phyloP scores from a whole-genome alignment of 2,797 vertebrate species.

The Falco cherrug region DNA sequence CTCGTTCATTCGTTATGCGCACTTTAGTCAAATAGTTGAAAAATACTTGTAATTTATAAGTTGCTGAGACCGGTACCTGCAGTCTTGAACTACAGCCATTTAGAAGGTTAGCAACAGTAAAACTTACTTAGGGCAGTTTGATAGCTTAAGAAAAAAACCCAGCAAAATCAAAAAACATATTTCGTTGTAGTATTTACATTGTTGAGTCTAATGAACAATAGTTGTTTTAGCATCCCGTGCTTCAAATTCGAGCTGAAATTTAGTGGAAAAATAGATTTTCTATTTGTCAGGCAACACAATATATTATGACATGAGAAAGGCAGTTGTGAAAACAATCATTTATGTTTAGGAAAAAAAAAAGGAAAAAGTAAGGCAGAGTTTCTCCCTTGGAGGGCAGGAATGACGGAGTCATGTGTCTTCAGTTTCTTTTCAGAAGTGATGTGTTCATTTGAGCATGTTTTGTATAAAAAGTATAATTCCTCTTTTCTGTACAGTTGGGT shows the following conservation, averaged over 20 bases:
- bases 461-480: not conserved
- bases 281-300: not conserved
- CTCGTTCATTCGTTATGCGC: not conserved
- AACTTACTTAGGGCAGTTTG: not conserved
- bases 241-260: not conserved
- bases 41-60: not conserved
- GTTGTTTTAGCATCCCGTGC: not conserved
- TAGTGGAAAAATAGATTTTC: not conserved
- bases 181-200: not conserved
- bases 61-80: not conserved
- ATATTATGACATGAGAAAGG: not conserved
- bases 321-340: not conserved
- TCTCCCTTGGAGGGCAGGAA: not conserved
- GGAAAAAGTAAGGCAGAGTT: not conserved
- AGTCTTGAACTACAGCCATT: not conserved
- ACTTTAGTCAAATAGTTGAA: not conserved
- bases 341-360: not conserved
- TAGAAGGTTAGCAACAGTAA: not conserved
- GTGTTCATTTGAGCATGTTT: not conserved
- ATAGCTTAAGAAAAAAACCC: not conserved
- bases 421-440: not conserved
- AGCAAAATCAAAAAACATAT: not conserved
- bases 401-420: not conserved
- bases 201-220: not conserved
- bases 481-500: not conserved